Evolutionary conservation across 1,140 invertebrate genomes (phyloP).

Genomic region (Palaemon carinicauda): DNA sequence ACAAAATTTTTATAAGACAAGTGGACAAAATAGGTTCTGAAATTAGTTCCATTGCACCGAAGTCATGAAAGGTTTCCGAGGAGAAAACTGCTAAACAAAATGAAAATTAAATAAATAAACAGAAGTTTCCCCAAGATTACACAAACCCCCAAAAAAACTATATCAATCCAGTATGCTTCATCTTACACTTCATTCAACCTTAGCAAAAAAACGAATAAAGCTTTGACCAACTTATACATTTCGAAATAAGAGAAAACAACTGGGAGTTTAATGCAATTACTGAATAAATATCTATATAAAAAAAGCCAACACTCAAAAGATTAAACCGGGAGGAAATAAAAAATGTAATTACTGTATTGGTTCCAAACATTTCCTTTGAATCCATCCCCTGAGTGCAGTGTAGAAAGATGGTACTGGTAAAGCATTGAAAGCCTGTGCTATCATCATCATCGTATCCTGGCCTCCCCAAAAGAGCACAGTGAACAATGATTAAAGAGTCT

Average conservation of each 20-base stretch:
- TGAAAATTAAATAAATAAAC: too few relatives aligned
- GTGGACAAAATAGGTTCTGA: conserved; percentile 37
- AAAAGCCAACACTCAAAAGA: conserved; percentile 17
- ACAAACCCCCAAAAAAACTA: too few relatives aligned
- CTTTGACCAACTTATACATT: conserved; percentile 6
- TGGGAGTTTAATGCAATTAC: too few relatives aligned
- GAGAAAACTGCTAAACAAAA: too few relatives aligned
- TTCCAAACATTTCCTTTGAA: conserved; percentile 35
- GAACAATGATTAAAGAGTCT: neutral
- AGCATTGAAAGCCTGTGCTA: conserved; percentile 23
- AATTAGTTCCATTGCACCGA: conserved; percentile 32
- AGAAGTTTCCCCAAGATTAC: too few relatives aligned
- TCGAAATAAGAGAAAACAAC: too few relatives aligned
- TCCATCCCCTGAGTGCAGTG: conserved; percentile 44
- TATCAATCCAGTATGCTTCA: too few relatives aligned
- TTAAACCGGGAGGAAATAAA: conserved; percentile 12
- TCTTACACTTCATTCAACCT: too few relatives aligned
- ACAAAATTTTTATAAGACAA: neutral
- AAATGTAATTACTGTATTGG: conserved; percentile 26
- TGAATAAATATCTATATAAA: neutral
- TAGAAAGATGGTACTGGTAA: conserved; percentile 27
- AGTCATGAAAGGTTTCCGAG: conserved; percentile 25
- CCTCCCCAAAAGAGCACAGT: conserved; percentile 28
- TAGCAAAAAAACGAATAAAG: neutral
- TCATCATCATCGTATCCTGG: neutral